These are phyloP conservation scores for Drosophila planitibia DNA, from an alignment of 2,888 invertebrate species.

Conservation along the genomic window DNA sequence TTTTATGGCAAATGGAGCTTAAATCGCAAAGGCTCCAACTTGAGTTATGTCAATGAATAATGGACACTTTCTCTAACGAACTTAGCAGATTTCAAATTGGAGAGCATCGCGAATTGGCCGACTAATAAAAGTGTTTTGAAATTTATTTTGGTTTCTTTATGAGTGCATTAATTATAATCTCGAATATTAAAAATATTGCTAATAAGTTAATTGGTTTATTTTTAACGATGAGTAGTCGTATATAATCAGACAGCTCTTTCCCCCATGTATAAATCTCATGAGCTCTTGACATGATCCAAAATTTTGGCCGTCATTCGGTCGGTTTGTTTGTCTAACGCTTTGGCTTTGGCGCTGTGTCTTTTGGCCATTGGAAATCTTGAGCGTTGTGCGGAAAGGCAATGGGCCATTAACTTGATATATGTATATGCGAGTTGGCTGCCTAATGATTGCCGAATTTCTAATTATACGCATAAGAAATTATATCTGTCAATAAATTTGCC, in stretches of 20 bases:
- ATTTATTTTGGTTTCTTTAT: conserved; percentile 5
- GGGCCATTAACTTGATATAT: conserved; percentile 79
- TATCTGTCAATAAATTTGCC: conserved; percentile 83
- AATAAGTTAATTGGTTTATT: conserved; percentile 42
- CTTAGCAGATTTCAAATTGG: conserved; percentile 11
- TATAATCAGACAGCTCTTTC: conserved; percentile 4
- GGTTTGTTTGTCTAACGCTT: conserved; percentile 24
- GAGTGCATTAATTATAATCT: conserved; percentile 1
- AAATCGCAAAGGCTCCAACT: conserved; percentile 47
- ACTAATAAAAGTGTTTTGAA: conserved; percentile 21
- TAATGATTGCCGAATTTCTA: conserved; percentile 82
- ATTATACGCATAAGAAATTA: conserved; percentile 82
- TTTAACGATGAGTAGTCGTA: neutral
- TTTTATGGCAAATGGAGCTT: conserved; percentile 63
- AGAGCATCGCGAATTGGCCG: neutral
- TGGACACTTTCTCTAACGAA: conserved; percentile 43
- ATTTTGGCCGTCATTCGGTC: conserved; percentile 10
- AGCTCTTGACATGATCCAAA: conserved; percentile 12
- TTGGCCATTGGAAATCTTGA: conserved; percentile 53
- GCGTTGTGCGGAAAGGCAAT: conserved; percentile 63
- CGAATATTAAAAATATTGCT: conserved; percentile 11
- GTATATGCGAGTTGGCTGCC: conserved; percentile 68
- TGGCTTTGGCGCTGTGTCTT: conserved; percentile 15
- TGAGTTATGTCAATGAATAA: conserved; percentile 59
- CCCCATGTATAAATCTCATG: conserved; percentile 11